phyloP scores from a whole-genome alignment of 1,140 invertebrate species.

The Drosophila rufa region DNA sequence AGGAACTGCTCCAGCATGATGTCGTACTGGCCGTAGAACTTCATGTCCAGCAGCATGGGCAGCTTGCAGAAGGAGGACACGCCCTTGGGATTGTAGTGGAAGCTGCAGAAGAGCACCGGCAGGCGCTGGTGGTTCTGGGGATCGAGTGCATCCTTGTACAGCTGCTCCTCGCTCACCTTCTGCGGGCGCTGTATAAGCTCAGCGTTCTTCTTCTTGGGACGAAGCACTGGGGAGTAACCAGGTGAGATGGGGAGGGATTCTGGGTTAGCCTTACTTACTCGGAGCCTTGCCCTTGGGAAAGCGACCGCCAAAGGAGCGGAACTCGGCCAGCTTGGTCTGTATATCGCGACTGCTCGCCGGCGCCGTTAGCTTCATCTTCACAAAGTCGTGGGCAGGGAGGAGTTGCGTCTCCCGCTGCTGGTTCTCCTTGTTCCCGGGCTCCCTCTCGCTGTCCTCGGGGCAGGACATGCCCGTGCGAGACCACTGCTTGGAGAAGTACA shows the following conservation, averaged over 20 bases:
- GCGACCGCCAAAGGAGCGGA: constrained; percentile 93
- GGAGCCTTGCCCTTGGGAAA: constrained; percentile 84
- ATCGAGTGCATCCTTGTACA: constrained; percentile 91
- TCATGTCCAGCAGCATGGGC: constrained; percentile 88
- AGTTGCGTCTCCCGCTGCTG: constrained; percentile 39
- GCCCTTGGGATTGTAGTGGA: constrained; percentile 87
- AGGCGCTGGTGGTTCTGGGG: constrained; percentile 95
- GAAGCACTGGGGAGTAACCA: constrained; percentile 49
- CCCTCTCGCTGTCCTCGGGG: constrained; percentile 41
- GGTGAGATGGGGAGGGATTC: not conserved
- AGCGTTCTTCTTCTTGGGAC: constrained; percentile 50
- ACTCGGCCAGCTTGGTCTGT: constrained; percentile 92
- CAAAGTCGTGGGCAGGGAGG: constrained; percentile 89
- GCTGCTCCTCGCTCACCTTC: constrained; percentile 67
- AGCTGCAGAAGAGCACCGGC: constrained; percentile 96
- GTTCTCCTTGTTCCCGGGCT: constrained; percentile 54
- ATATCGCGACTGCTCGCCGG: constrained; percentile 88
- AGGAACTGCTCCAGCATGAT: constrained; percentile 97
- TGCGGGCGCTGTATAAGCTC: constrained; percentile 63
- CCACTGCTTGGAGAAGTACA: constrained; percentile 90
- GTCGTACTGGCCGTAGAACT: constrained; percentile 97
- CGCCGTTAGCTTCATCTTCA: constrained; percentile 89
- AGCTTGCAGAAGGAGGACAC: constrained; percentile 78
- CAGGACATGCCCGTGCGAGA: constrained; percentile 65
- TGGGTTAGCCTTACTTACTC: constrained; percentile 40